Evolutionary conservation across 2,113 vertebrate genomes (phyloP), one percentile per base, ranked within the genome.

Genomic region (Pterocles orientalis): DNA sequence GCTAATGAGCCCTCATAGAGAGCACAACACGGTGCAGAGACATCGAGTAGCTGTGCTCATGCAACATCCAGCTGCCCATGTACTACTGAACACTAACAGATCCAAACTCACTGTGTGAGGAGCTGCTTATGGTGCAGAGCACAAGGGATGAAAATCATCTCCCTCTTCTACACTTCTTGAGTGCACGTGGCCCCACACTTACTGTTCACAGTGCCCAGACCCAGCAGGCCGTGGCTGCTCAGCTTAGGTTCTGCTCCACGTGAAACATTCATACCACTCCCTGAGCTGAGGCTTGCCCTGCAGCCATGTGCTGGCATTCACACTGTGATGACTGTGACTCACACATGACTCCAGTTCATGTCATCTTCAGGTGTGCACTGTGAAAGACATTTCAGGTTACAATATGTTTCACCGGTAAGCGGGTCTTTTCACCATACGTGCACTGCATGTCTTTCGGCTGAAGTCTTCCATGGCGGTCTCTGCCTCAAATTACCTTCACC

Each of bases 261-360:
- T 5, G 21, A 41, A 36, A 36, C 7, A 1, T n/a, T 45, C 5
- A 4, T 26, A 29, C 9, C 29, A 34, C 11, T 2, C 1, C 25
- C 25, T 4, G 5, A 34, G 28, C 8, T 1, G 16, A 51, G 75
- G 41, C 34, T 3, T 8, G 5, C 34, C 19, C 33, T 68, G 53
- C 20, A 33, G 21, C 26, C 17, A 2, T 0, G 1, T 0, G 0
- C 34, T 28, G 1, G 1, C 26, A 41, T 45, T 34, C 69, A 18
- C 15, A 2, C 24, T n/a, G 17, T 8, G 14, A 19, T 34, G 34
- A 1, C 28, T 34, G 51, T 41, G 57, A 33, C 24, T n/a, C 18
- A 12, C 3, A 2, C 41, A 8, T 62, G 48, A 20, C 70, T 61
- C 53, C 65, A 57, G 61, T 6, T 3, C 33, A 3, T 18, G 16